Evolutionary conservation across 2,113 vertebrate species (phyloP).

Genomic region (Todiramphus saurophagus): DNA sequence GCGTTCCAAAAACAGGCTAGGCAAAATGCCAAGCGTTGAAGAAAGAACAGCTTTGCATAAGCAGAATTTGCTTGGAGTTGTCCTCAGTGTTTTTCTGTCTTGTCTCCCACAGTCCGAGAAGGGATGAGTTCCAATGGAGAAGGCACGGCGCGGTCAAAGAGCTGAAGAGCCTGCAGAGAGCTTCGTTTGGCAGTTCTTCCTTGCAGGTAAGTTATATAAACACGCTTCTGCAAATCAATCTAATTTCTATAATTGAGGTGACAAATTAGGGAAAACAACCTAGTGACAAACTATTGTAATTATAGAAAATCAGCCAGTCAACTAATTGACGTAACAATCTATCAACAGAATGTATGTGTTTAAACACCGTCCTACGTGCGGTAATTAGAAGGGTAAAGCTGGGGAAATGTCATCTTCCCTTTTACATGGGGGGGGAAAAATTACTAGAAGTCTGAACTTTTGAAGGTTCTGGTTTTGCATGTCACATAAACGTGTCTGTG

Average conservation of each 20-base stretch:
- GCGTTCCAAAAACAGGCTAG: neutral
- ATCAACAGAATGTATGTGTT: neutral
- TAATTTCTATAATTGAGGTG: neutral
- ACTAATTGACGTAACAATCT: constrained; percentile 12
- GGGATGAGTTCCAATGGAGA: neutral
- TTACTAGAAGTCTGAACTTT: neutral
- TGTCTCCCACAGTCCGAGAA: neutral
- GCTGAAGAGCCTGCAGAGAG: neutral
- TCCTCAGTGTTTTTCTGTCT: neutral
- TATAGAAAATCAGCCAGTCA: constrained; percentile 36
- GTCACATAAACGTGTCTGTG: neutral
- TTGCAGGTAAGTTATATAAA: neutral
- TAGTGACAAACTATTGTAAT: constrained; percentile 34
- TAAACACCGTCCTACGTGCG: neutral
- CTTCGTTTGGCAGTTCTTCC: neutral
- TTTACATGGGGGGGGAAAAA: neutral
- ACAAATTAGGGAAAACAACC: constrained; percentile 19
- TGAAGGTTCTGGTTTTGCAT: neutral
- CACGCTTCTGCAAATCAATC: neutral
- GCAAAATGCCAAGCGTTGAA: neutral
- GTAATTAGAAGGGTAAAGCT: neutral
- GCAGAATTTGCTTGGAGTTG: neutral
- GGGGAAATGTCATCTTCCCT: neutral
- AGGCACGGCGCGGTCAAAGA: neutral
- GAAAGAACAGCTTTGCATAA: neutral